These are phyloP conservation scores for Suricata suricatta DNA, from an alignment of 2,113 vertebrate genomes.

Conservation along the genomic window DNA sequence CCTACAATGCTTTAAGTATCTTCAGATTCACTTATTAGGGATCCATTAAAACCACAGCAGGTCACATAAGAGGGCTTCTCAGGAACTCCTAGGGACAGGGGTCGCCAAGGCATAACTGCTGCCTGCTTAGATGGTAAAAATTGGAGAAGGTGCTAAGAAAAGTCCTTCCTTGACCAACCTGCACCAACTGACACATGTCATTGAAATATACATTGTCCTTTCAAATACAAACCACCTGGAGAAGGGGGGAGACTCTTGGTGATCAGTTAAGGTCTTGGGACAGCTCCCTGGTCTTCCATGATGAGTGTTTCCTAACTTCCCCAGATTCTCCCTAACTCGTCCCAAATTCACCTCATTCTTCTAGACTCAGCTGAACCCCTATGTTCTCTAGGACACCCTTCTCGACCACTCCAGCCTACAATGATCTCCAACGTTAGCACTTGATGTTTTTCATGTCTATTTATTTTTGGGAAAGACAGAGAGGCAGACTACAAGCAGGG, in stretches of 20 bases:
- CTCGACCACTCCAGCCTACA: accelerated
- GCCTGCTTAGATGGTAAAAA: too few species aligned
- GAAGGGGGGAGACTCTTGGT: accelerated
- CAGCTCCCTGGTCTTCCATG: not conserved
- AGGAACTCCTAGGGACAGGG: too few species aligned
- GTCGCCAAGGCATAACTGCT: accelerated
- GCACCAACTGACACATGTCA: accelerated
- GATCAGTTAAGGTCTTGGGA: not conserved
- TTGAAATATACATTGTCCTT: too few species aligned
- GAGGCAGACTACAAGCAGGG: too few species aligned
- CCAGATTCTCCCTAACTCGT: too few species aligned
- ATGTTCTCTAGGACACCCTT: not conserved
- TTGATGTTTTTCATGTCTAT: too few species aligned
- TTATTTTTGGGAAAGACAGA: too few species aligned
- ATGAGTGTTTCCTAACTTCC: not conserved
- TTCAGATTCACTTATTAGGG: not conserved
- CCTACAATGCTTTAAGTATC: not conserved
- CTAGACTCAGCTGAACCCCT: accelerated
- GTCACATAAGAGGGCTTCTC: not conserved
- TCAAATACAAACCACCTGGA: accelerated
- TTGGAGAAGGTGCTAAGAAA: accelerated
- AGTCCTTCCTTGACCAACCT: not conserved
- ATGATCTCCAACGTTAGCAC: too few species aligned
- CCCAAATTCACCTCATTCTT: too few species aligned
- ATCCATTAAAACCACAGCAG: not conserved